phyloP scores from a whole-genome alignment of 2,113 vertebrate species.

The Sorex fumeus region DNA sequence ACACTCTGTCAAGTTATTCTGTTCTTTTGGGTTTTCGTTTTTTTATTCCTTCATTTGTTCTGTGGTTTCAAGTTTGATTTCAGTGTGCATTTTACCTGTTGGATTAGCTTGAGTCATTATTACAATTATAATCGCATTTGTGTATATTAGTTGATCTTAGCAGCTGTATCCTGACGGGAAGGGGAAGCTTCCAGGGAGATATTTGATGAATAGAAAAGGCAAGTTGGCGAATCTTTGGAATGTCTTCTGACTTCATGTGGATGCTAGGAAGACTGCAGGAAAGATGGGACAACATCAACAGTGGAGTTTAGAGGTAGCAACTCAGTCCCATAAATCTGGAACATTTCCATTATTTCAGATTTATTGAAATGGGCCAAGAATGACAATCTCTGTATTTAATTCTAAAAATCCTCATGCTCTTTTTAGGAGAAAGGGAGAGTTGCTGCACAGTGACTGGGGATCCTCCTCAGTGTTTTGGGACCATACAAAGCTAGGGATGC shows the following conservation, averaged over 20 bases:
- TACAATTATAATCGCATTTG: not conserved
- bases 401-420: not conserved
- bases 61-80: slow-evolving; percentile 9
- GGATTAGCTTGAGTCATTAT: not conserved
- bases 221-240: not conserved
- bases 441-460: no score
- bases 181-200: not conserved
- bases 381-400: not conserved
- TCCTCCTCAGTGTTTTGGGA: no score
- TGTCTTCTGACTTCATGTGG: not conserved
- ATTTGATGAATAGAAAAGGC: not conserved
- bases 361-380: not conserved
- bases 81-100: not conserved
- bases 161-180: not conserved
- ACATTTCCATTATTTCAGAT: not conserved
- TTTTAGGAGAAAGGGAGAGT: not conserved
- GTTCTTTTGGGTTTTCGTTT: not conserved
- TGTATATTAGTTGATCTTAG: not conserved
- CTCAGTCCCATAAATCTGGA: not conserved
- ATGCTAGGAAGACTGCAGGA: not conserved
- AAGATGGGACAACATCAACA: not conserved
- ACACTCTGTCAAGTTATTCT: not conserved
- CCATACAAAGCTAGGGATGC: no score
- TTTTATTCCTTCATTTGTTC: not conserved
- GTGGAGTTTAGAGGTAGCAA: not conserved